Conservation (phyloP, 2,113 vertebrate species). For the Fulica atra region DNA sequence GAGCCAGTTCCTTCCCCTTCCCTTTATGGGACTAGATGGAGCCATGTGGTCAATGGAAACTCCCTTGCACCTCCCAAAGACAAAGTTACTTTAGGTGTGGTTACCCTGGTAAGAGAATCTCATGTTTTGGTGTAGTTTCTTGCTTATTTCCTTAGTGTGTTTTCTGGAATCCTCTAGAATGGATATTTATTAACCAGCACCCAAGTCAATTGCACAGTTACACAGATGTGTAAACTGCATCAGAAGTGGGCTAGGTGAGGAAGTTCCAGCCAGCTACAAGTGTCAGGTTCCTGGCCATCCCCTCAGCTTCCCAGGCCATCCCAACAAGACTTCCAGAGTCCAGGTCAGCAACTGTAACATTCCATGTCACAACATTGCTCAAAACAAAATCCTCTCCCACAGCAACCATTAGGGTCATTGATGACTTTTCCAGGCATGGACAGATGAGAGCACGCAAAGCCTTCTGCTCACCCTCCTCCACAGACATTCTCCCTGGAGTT, state of each 20-base stretch:
- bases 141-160: neutral
- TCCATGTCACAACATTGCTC: neutral
- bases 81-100: neutral
- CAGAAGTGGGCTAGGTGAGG: neutral
- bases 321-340: neutral
- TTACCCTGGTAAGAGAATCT: neutral
- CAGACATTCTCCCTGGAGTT: neutral
- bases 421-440: conserved; percentile 20
- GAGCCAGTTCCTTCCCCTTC: neutral
- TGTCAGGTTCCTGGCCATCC: neutral
- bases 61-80: neutral
- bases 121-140: neutral
- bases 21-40: neutral
- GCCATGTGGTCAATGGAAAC: neutral
- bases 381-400: conserved; percentile 3
- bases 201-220: neutral
- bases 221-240: neutral
- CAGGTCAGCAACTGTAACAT: neutral
- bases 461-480: neutral
- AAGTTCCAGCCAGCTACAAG: neutral
- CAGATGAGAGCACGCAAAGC: neutral
- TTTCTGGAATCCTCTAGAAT: neutral
- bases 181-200: neutral
- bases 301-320: neutral
- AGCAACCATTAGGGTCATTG: neutral